Base-by-base conservation (phyloP, 2,113 vertebrate genomes). In the Stigmatopora argus region DNA sequence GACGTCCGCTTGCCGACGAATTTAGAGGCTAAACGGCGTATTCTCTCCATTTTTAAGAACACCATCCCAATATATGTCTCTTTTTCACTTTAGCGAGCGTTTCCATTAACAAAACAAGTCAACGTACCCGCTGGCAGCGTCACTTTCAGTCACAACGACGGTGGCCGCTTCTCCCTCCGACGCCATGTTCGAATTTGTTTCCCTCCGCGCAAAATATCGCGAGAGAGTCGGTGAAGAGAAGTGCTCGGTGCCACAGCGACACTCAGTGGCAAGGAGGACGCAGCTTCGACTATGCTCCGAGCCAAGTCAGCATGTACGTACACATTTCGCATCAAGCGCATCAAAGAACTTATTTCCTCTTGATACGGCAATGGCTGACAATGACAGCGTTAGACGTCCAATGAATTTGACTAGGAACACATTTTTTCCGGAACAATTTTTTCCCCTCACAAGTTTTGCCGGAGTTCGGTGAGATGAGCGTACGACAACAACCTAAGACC, bases 161-260 rank as follows among this genome's bases (percentile, higher is more conserved):
- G 35, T 69, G 2, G 73, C 83, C 83, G 86, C 82, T 63, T 90
- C 90, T 34, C 71, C 78, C 52, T 90, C 87, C 1, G 89, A 86
- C 85, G 90, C 89, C 90, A 91, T 92, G 65, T 90, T 91, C 88
- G 15, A 79, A 90, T 85, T 80, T 62, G 23, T 72, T 79, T 81
- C 65, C 77, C 53, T 41, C 9, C 9, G 7, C 58, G 62, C 52
- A 57, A 78, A 66, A 48, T 51, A 77, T 85, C 87, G 87, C 89
- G 86, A 89, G 76, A 73, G 3, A 0, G 9, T n/a, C 4, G 15
- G 4, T 19, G 7, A 18, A 11, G n/a, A 23, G 38, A 5, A 49
- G 0, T 2, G 17, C 1, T 7, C 2, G 0, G 26, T 21, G n/a
- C 46, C n/a, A 64, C 67, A 78, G 84, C 70, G 81, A 66, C 79